Conservation (phyloP, 1,140 invertebrate genomes). For the Apis cerana region DNA sequence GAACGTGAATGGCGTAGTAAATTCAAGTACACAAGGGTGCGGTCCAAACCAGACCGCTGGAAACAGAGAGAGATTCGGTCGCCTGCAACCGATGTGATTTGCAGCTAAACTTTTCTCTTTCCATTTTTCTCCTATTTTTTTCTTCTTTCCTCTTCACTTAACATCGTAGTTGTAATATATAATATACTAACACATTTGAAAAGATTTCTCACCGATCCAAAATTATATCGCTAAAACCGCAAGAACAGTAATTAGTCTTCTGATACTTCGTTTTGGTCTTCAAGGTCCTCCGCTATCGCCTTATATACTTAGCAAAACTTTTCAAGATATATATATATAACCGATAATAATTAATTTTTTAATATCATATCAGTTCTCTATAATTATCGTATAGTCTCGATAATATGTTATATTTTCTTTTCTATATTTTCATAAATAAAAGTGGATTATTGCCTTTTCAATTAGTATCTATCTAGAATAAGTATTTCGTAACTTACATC, state of each 20-base stretch:
- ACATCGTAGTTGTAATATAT: not conserved
- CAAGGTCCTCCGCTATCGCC: not conserved
- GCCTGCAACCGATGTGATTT: conserved; percentile 52
- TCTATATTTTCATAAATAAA: not conserved
- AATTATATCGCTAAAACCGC: conserved; percentile 22
- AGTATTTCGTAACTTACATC: not conserved
- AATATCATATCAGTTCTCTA: no score
- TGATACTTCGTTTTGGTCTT: not conserved
- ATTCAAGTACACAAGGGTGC: conserved; percentile 68
- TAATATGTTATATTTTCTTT: not conserved
- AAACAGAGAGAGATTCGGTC: conserved; percentile 24
- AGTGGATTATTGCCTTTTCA: not conserved
- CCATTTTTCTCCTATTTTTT: not conserved
- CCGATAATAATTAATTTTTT: conserved; percentile 24
- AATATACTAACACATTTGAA: not conserved
- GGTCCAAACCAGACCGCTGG: conserved; percentile 59
- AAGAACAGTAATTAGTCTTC: conserved; percentile 28
- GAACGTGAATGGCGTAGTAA: conserved; percentile 74
- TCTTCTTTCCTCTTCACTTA: not conserved
- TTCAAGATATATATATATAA: not conserved
- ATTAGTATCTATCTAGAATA: conserved; percentile 1
- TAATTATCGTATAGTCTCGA: conserved; percentile 7
- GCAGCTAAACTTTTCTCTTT: conserved; percentile 4
- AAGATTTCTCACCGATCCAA: not conserved
- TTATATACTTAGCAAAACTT: not conserved